Percentiles rank a stretch among this genome's conserved stretches.
phyloP scores from a whole-genome alignment of 2,888 invertebrate species.

The Junonia oenone region DNA sequence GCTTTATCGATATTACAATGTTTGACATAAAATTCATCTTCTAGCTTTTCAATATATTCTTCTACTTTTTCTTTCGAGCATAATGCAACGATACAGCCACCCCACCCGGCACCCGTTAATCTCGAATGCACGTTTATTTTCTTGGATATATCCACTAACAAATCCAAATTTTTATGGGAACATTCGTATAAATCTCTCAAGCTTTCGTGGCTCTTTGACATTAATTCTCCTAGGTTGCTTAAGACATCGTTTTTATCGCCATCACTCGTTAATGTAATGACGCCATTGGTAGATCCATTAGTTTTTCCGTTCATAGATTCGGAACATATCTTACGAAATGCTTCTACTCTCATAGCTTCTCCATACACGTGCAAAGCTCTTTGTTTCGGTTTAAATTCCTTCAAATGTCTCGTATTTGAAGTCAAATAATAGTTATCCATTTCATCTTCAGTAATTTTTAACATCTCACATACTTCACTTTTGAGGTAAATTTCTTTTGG shows the following conservation, averaged over 20 bases:
- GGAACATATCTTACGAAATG: conserved; percentile 84
- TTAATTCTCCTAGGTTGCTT: conserved; percentile 85
- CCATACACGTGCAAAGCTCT: conserved; percentile 93
- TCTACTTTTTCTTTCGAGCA: conserved; percentile 83
- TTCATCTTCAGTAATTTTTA: conserved; percentile 80
- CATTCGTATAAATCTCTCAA: conserved; percentile 93
- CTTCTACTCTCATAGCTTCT: conserved; percentile 92
- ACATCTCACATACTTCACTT: conserved; percentile 81
- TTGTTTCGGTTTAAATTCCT: conserved; percentile 88
- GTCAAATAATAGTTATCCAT: conserved; percentile 74
- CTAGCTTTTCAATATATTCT: conserved; percentile 83
- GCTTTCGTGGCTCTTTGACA: conserved; percentile 94
- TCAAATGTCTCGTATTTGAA: conserved; percentile 81
- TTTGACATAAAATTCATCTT: conserved; percentile 84
- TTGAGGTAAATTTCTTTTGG: conserved; percentile 84
- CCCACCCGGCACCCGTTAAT: conserved; percentile 99
- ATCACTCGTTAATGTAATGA: conserved; percentile 31
- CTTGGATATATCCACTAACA: conserved; percentile 86
- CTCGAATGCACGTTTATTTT: conserved; percentile 89
- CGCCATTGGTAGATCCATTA: conserved; percentile 39
- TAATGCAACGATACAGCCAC: conserved; percentile 96
- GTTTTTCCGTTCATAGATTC: conserved; percentile 45
- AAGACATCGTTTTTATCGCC: conserved; percentile 57
- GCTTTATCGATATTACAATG: no score
- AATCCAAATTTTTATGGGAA: conserved; percentile 92